Percentiles rank a stretch among this genome's conserved stretches.
These are phyloP conservation scores for Falco cherrug DNA, from an alignment of 2,797 vertebrate species.

Conservation along the genomic window DNA sequence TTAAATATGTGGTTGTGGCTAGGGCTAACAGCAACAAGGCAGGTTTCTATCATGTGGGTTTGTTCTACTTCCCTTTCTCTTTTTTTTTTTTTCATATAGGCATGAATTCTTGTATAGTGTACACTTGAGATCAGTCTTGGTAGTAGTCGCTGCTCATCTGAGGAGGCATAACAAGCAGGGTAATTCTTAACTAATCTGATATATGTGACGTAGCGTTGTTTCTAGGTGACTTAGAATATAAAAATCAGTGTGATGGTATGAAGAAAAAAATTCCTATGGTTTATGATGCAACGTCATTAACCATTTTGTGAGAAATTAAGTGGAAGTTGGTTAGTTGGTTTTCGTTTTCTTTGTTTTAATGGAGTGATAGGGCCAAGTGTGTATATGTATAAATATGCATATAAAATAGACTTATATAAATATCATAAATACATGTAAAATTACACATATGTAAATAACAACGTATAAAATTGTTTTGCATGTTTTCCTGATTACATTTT, in stretches of 20 bases:
- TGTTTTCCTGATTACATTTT: neutral
- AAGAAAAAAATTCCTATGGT: neutral
- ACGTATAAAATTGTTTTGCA: neutral
- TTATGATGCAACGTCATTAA: neutral
- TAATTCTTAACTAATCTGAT: neutral
- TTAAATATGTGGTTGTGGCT: neutral
- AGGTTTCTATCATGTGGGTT: rapidly evolving
- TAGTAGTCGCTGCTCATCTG: neutral
- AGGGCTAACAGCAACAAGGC: too few species aligned
- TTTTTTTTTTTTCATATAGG: neutral
- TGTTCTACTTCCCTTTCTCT: neutral
- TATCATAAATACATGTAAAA: too few species aligned
- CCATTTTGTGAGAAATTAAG: neutral
- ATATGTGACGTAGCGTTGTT: neutral
- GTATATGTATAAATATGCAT: too few species aligned
- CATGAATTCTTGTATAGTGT: neutral
- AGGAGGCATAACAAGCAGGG: neutral
- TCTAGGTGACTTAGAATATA: neutral
- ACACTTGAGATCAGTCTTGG: neutral
- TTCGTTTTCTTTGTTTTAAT: neutral
- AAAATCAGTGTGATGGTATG: neutral
- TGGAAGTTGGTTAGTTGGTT: neutral
- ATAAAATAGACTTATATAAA: too few species aligned
- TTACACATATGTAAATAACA: too few species aligned
- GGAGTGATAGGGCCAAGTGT: neutral